These are phyloP conservation scores for Ceratina australensis DNA, from an alignment of 1,140 invertebrate species.

Conservation along the genomic window DNA sequence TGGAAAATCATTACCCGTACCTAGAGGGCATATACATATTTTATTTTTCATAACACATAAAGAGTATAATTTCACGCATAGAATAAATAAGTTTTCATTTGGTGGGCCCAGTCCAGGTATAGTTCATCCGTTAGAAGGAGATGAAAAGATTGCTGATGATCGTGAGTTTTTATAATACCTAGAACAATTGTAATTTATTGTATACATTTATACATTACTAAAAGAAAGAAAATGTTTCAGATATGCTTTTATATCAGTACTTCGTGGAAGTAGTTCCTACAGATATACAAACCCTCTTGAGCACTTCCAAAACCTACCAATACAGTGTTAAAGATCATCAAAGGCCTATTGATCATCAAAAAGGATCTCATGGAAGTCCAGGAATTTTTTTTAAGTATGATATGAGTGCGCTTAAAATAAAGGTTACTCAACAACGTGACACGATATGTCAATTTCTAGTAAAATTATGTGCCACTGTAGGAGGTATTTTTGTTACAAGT, in stretches of 20 bases:
- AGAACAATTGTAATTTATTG: not conserved
- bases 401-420: constrained; percentile 92
- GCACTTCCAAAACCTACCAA: constrained; percentile 90
- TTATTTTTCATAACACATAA: constrained; percentile 87
- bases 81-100: constrained; percentile 96
- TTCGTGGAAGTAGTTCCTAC: constrained; percentile 98
- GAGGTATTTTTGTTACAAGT: constrained; percentile 93
- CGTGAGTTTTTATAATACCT: constrained; percentile 80
- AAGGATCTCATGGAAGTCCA: constrained; percentile 94
- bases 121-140: constrained; percentile 95
- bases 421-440: constrained; percentile 90
- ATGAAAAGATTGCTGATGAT: constrained; percentile 87
- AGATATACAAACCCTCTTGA: constrained; percentile 88
- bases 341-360: constrained; percentile 85
- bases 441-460: constrained; percentile 90
- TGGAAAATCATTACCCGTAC: constrained; percentile 89
- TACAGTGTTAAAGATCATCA: constrained; percentile 95
- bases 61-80: constrained; percentile 95
- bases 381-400: constrained; percentile 98
- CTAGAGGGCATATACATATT: constrained; percentile 90
- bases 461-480: constrained; percentile 92
- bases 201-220: constrained; percentile 11
- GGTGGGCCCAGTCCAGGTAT: constrained; percentile 91
- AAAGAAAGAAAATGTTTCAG: constrained; percentile 76
- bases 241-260: constrained; percentile 93